Conservation (phyloP, 1,140 invertebrate genomes). For the Atta texana region DNA sequence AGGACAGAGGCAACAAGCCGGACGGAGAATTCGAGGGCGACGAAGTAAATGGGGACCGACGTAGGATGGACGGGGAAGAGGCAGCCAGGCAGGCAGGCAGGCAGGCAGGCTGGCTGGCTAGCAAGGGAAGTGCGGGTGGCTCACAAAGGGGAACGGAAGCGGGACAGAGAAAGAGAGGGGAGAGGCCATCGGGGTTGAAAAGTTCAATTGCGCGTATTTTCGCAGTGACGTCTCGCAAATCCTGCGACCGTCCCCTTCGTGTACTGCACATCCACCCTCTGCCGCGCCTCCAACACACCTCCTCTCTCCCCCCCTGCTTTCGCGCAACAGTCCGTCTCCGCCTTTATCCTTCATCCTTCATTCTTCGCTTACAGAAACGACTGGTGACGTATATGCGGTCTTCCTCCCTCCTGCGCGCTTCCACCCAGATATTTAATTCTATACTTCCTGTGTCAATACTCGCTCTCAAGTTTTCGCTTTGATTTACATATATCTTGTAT, state of each 20-base stretch:
- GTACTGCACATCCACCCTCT: conserved; percentile 63
- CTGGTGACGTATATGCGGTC: conserved; percentile 75
- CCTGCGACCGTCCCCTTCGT: conserved; percentile 78
- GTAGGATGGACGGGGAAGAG: conserved; percentile 53
- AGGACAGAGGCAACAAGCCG: conserved; percentile 63
- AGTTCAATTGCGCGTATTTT: conserved; percentile 87
- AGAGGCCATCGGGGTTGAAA: conserved; percentile 82
- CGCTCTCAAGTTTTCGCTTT: not conserved
- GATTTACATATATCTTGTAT: conserved; percentile 24
- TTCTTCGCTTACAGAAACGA: conserved; percentile 47
- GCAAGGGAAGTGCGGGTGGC: conserved; percentile 62
- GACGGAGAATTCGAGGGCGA: conserved; percentile 73
- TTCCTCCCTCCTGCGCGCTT: not conserved
- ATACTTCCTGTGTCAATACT: not conserved
- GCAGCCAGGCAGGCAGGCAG: conserved; percentile 27
- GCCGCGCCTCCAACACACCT: conserved; percentile 41
- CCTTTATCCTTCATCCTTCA: conserved; percentile 46
- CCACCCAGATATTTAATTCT: conserved; percentile 78
- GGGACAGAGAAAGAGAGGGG: conserved; percentile 57
- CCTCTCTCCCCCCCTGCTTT: not conserved
- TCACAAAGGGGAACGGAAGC: conserved; percentile 52
- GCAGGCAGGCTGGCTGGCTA: conserved; percentile 26
- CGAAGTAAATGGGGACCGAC: conserved; percentile 70
- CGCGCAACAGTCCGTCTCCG: conserved; percentile 32
- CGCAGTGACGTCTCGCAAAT: conserved; percentile 84